Evolutionary conservation across 2,888 invertebrate genomes (phyloP), one percentile per base, ranked within the genome.

Genomic region (Homarus gammarus): DNA sequence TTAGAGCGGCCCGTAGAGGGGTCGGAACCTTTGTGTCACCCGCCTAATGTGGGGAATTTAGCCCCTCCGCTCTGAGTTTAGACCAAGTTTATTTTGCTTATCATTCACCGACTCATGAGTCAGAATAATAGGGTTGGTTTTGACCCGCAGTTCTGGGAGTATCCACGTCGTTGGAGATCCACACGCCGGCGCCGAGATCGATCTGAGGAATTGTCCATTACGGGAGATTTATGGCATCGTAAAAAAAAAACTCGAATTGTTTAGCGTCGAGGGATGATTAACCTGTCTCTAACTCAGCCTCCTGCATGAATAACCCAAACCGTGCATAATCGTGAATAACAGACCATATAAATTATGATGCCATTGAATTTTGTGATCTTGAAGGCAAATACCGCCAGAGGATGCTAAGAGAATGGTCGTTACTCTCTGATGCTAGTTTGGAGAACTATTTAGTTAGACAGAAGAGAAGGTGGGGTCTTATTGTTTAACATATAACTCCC

Each of bases 301-400:
- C 75, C 75, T 36, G 36, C 36, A 61, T 79, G 79, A 56, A 61
- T 61, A 61, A 61, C 31, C 3, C 78, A 61, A 36, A 79, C 79
- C 79, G 79, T 79, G 79, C n/a, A 79, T 36, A 79, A 79, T 79
- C 22, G 18, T 79, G 79, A 79, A 79, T 79, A 79, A 79, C 79
- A 79, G 61, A 38, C 79, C 61, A 10, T n/a, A 61, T 56, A 79
- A n/a, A 6, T 33, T 38, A 79, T 38, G 79, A 79, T 79, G 79
- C 49, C 38, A 15, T 61, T 79, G 79, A 31, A 33, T 79, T 79
- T 79, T 79, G 38, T 61, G 61, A 56, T 79, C 36, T 22, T 31
- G 18, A 56, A 44, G 12, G 49, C 33, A 51, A 51, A 56, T 49
- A 51, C 51, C 31, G 12, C n/a, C n/a, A n/a, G n/a, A n/a, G n/a